Evolutionary conservation across 2,797 vertebrate species (phyloP), one percentile per base, ranked within the genome.

Genomic region (Rousettus madagascariensis): DNA sequence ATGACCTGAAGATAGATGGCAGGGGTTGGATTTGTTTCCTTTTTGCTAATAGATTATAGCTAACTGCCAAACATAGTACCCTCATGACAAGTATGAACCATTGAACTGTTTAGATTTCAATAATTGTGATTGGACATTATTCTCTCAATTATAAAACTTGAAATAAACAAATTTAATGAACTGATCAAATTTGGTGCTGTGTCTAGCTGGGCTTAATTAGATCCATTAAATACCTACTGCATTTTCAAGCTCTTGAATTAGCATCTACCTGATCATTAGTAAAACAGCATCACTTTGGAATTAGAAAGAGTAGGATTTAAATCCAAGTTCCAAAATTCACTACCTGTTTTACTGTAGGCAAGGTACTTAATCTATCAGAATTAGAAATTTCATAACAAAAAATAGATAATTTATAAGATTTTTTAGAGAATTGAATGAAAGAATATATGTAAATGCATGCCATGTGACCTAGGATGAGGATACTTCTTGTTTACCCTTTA

Each of bases 121-220:
- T 85, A n/a, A 43, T 83, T 93, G 57, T 89, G 51, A 75, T 65
- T 55, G 36, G 38, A 19, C 13, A 88, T 85, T 89, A 72, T 55
- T 94, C 46, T 79, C n/a, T 74, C 72, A 86, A 66, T 95, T 78
- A 53, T 2, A 38, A 93, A 85, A 74, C 26, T 55, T 49, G 36
- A 84, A 74, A 61, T 83, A 94, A 92, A 87, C 71, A 94, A 84
- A 74, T 71, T 79, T 63, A 89, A 86, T 93, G 53, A 93, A 66
- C 46, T 36, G 46, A 88, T 83, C 36, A 20, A 63, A 38, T 66
- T 86, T 78, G 19, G 12, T 92, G 53, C 61, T 82, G 5, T 79
- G 30, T 71, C 68, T 95, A 78, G n/a, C 63, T 94, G 68, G 24
- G 41, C 17, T 80, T 95, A 88, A 88, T 77, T 85, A 61, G 63